Evolutionary conservation across 2,797 vertebrate genomes (phyloP), one percentile per base, ranked within the genome.

Genomic region (Callimico goeldii): DNA sequence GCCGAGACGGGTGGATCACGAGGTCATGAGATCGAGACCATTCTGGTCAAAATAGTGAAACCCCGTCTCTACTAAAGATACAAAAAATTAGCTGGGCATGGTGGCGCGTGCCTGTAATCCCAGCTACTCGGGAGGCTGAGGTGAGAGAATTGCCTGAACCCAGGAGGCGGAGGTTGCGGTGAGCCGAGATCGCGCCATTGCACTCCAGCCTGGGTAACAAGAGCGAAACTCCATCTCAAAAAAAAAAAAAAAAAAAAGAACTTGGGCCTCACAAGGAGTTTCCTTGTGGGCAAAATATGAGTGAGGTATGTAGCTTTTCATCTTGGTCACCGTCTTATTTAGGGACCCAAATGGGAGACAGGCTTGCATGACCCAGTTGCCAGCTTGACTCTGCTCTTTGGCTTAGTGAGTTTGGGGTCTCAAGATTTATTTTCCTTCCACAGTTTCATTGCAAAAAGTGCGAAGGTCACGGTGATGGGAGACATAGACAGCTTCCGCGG

Each of bases 161-260:
- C 0, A 7, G 64, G 33, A 67, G 64, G 64, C 0, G 0, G 64
- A 19, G 7, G 64, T 15, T 67, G 57, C 64, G n/a, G 33, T 67
- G 64, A 67, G 33, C 64, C 0, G 30, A 67, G 33, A n/a, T n/a
- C 19, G 33, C 7, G 0, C 64, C 64, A n/a, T 15, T 19, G 64
- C 33, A n/a, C 64, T 67, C 64, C 15, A 4, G 33, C 33, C 64
- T 67, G 33, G 64, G 33, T 33, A 14, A 67, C 64, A 67, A 67
- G 64, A 67, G 15, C 0, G 61, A 67, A 33, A 67, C 61, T 67
- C 15, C 33, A 19, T n/a, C 64, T 67, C 33, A 67, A 19, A 64
- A 33, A 64, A n/a, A n/a, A 14, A 64, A 33, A 64, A 58, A 1
- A 58, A 33, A 22, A 33, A 19, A 67, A 67, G 33, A 67, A 17